Evolutionary conservation across 2,113 vertebrate genomes (phyloP).

Genomic region (Mustela nigripes): DNA sequence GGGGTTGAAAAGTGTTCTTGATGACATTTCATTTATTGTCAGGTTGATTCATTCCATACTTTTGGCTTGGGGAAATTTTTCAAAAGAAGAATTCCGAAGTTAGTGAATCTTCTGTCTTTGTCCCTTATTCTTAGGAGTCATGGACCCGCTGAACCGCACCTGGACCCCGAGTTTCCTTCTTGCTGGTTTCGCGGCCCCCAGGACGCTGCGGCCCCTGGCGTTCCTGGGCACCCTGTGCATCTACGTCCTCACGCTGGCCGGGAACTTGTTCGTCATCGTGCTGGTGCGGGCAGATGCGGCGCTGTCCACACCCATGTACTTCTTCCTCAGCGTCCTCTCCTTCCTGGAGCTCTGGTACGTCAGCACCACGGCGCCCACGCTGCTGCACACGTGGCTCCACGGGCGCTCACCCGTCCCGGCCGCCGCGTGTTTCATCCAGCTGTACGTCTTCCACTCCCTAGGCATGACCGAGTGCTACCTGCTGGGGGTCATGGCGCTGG

Average conservation of each 20-base stretch:
- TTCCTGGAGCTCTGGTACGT: constrained; percentile 68
- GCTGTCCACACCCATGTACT: constrained; percentile 77
- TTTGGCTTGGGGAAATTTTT: background rate
- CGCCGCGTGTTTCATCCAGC: constrained; percentile 72
- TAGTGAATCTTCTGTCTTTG: background rate
- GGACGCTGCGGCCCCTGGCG: background rate
- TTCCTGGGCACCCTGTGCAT: constrained; percentile 54
- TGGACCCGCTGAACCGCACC: constrained; percentile 44
- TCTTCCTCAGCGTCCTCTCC: constrained; percentile 75
- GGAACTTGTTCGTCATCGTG: constrained; percentile 76
- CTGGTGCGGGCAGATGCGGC: constrained; percentile 45
- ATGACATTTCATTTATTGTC: background rate
- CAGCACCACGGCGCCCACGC: constrained; percentile 52
- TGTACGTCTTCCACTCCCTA: constrained; percentile 78
- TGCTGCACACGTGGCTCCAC: constrained; percentile 58
- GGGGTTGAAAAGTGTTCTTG: background rate
- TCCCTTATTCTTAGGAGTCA: background rate
- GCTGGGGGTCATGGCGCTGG: constrained; percentile 76
- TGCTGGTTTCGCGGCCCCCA: background rate
- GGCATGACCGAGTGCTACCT: constrained; percentile 72
- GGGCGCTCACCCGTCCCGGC: background rate
- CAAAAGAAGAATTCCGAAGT: background rate
- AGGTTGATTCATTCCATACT: background rate
- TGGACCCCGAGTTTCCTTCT: constrained; percentile 60
- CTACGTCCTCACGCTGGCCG: constrained; percentile 71